Conservation (phyloP, 2,797 vertebrate genomes). For the Ctenochaetus hawaiiensis region DNA sequence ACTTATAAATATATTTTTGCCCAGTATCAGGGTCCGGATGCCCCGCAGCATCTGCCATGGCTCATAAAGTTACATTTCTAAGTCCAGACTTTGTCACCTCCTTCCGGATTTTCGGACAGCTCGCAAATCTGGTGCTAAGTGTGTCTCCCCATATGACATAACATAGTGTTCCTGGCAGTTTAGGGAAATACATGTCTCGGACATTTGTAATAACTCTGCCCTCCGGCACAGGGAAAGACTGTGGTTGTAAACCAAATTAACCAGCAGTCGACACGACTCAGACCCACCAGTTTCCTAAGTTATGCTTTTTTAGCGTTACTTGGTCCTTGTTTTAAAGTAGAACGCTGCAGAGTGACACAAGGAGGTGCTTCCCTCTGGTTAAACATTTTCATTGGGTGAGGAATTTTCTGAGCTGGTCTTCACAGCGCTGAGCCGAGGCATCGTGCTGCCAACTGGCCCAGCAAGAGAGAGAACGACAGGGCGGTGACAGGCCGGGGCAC, state of each 20-base stretch:
- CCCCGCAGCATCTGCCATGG: conserved; percentile 50
- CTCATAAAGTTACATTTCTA: conserved; percentile 52
- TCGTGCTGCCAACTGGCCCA: conserved; percentile 60
- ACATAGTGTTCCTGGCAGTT: conserved; percentile 45
- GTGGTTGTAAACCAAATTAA: conserved; percentile 37
- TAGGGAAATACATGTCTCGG: conserved; percentile 51
- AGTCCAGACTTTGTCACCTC: conserved; percentile 27
- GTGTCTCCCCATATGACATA: conserved; percentile 37
- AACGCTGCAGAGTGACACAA: neutral
- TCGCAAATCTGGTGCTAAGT: conserved; percentile 46
- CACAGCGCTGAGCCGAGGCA: conserved; percentile 52
- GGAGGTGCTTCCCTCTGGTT: conserved; percentile 18
- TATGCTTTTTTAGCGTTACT: neutral
- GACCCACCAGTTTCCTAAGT: neutral
- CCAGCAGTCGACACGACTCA: conserved; percentile 26
- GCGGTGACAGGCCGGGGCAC: conserved; percentile 77
- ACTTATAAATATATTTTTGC: conserved; percentile 53
- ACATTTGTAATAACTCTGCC: conserved; percentile 49
- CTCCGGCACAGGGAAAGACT: conserved; percentile 18
- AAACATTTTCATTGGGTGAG: conserved; percentile 17
- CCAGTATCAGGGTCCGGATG: conserved; percentile 26
- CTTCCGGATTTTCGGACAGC: conserved; percentile 43
- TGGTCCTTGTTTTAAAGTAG: neutral
- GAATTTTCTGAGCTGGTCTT: conserved; percentile 47
- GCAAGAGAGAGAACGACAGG: conserved; percentile 76